Evolutionary conservation across 1,140 invertebrate genomes (phyloP).

Genomic region (Daktulosphaira vitifoliae): DNA sequence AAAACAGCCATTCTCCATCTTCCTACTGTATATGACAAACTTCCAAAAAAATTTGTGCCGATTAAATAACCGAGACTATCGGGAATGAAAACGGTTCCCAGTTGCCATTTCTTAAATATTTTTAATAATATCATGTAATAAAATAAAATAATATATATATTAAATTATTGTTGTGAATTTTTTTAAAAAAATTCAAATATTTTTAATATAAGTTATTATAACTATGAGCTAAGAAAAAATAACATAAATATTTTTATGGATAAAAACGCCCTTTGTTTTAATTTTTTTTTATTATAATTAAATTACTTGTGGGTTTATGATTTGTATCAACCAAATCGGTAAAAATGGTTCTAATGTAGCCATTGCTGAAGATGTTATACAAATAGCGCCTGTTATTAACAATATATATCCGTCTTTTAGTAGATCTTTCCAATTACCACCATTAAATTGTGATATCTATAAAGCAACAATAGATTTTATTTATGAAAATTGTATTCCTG

Average conservation of each 20-base stretch:
- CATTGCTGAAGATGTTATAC: constrained; percentile 65
- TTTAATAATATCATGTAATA: no score
- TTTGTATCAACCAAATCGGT: constrained; percentile 69
- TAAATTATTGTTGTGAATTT: no score
- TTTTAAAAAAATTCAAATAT: neutral
- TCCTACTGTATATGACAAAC: constrained; percentile 52
- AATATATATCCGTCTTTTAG: constrained; percentile 53
- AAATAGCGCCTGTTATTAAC: constrained; percentile 57
- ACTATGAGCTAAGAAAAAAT: no score
- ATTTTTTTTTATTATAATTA: neutral
- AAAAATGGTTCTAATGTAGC: constrained; percentile 70
- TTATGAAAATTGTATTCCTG: no score
- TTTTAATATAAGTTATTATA: no score
- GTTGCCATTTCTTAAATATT: constrained; percentile 55
- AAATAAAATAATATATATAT: neutral
- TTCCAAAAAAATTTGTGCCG: constrained; percentile 66
- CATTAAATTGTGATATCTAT: neutral
- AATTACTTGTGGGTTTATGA: constrained; percentile 62
- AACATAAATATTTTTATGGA: no score
- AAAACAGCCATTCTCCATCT: constrained; percentile 54
- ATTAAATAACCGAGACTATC: constrained; percentile 73
- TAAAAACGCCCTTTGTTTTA: neutral
- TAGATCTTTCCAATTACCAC: constrained; percentile 46
- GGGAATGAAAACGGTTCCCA: constrained; percentile 72
- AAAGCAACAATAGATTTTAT: no score